Percentiles rank a stretch among this genome's conserved stretches.
Evolutionary conservation across 2,797 vertebrate genomes (phyloP).

Genomic region (Xenops minutus): DNA sequence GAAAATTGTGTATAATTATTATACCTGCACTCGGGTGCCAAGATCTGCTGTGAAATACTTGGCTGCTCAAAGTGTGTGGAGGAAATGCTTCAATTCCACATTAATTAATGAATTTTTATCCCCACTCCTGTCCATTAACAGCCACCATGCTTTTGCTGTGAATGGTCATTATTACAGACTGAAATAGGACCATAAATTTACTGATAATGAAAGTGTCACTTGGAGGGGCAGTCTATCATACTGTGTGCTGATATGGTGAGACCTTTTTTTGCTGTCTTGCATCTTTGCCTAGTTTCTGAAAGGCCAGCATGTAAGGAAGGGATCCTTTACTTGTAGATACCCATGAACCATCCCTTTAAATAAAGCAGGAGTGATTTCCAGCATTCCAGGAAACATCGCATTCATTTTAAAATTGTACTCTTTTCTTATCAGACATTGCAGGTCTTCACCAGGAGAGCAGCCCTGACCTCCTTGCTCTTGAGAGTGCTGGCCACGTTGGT

Average conservation of each 20-base stretch:
- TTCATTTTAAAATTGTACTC: constrained; percentile 65
- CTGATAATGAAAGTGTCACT: constrained; percentile 95
- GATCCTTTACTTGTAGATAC: constrained; percentile 58
- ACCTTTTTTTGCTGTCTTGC: constrained; percentile 64
- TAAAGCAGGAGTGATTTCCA: constrained; percentile 18
- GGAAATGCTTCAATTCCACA: constrained; percentile 77
- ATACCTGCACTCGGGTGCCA: constrained; percentile 75
- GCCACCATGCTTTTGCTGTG: constrained; percentile 78
- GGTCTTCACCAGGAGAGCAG: constrained; percentile 25
- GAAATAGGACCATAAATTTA: constrained; percentile 94
- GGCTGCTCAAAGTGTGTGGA: constrained; percentile 72
- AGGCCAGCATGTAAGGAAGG: constrained; percentile 21
- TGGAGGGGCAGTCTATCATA: constrained; percentile 84
- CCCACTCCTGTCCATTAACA: constrained; percentile 87
- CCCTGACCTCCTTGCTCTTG: constrained; percentile 12
- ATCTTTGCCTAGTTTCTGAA: constrained; percentile 64
- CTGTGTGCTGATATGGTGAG: constrained; percentile 78
- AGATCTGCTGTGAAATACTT: constrained; percentile 74
- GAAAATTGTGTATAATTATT: constrained; percentile 79
- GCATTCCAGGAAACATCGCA: constrained; percentile 51
- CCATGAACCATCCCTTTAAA: constrained; percentile 34
- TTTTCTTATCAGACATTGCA: constrained; percentile 48
- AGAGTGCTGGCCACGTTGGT: neutral
- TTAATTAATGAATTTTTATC: constrained; percentile 88
- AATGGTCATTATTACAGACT: constrained; percentile 90